Base-by-base conservation (phyloP, 64 coral and sea anemone species). In the Orbicella faveolata region DNA sequence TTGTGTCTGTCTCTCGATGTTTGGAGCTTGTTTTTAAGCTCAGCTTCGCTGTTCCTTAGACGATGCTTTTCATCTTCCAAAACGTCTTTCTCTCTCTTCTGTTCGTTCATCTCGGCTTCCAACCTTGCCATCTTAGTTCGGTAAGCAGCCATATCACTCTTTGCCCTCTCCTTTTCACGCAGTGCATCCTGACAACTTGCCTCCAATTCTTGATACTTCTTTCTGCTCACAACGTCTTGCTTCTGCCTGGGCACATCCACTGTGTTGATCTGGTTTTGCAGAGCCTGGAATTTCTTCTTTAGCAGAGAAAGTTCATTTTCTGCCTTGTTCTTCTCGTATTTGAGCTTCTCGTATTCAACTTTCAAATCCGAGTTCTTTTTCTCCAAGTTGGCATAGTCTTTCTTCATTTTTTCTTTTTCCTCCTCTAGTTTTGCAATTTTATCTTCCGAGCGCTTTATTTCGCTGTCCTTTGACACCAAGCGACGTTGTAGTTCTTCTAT, bases 191-290 rank as follows among this genome's bases (percentile, higher is more conserved):
- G 95, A 20, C 93, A 96, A 2, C 63, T 90, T 23, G 89, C 89
- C 52, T 96, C 95, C 12, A 96, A 79, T 30, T 96, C 95, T 53
- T 88, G 80, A 20, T 94, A 88, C 67, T 91, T 96, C 78, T 89
- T 96, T 9, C 90, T 34, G 73, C 90, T 96, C 51, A 91, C 88
- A 20, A 89, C 81, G 33, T 96, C 95, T 68, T 87, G 88, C 39
- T 79, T 66, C 61, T 76, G 88, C 15, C 20, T 94, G 20, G 30
- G 79, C 54, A 35, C n/a, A 30, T 75, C 84, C 44, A 93, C 75
- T 57, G 86, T 67, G 39, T 51, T 87, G 14, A 94, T 61, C 52
- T 96, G 92, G 14, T 59, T 84, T 84, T 86, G 83, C 25, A 96
- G 63, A 44, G 87, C 78, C 4, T 96, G 86, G 21, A 94, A 94